A percentile compares a stretch with the other conserved stretches of the same genome.
phyloP scores from a whole-genome alignment of 2,113 vertebrate genomes.

The Leptocoma aspasia region DNA sequence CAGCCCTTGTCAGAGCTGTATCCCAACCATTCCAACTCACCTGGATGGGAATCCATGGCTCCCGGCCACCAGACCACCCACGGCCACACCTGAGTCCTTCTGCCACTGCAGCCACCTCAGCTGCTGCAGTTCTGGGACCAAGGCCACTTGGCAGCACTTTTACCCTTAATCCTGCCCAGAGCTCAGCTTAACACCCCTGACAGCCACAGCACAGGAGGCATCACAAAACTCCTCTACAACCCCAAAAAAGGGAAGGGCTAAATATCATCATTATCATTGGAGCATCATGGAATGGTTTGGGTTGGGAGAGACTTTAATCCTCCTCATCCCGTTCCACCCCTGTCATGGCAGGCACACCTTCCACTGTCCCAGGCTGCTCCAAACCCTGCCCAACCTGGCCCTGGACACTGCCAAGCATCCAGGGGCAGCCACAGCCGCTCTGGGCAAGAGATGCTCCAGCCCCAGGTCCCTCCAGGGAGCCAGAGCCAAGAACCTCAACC shows the following conservation, averaged over 20 bases:
- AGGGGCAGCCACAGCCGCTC: neutral
- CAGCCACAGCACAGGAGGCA: fast-evolving
- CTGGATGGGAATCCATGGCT: neutral
- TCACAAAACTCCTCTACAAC: neutral
- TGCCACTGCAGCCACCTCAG: neutral
- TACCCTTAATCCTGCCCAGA: neutral
- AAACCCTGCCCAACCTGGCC: neutral
- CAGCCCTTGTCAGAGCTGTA: fast-evolving
- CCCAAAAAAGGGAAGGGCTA: neutral
- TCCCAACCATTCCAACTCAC: neutral
- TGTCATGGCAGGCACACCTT: neutral
- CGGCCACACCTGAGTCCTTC: fast-evolving
- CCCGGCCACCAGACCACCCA: neutral
- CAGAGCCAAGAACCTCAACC: neutral
- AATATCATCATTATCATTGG: neutral
- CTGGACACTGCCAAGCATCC: neutral
- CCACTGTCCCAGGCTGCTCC: neutral
- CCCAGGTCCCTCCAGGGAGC: fast-evolving
- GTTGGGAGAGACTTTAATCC: neutral
- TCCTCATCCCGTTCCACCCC: neutral
- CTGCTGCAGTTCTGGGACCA: neutral
- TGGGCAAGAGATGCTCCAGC: neutral
- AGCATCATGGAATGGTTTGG: neutral
- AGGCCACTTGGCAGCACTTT: neutral
- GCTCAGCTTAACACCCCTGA: neutral